A percentile compares a stretch with the other conserved stretches of the same genome.
These are phyloP conservation scores for Halocynthia roretzi DNA, from an alignment of 23 tunicate species.

Conservation along the genomic window DNA sequence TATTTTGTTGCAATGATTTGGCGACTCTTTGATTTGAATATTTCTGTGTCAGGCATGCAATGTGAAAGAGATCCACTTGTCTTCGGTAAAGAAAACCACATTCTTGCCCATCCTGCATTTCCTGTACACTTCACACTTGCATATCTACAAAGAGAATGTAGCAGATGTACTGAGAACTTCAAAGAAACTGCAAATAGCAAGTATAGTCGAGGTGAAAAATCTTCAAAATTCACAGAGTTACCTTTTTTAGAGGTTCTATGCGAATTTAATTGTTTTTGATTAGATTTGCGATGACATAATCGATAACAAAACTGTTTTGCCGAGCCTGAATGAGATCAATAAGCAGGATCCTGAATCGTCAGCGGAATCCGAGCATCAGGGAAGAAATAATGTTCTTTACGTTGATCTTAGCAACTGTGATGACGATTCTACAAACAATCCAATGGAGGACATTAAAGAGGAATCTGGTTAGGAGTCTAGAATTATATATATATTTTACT, in stretches of 20 bases:
- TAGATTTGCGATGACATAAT: conserved; percentile 51
- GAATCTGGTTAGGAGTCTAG: background rate
- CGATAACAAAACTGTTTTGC: conserved; percentile 35
- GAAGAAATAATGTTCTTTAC: conserved; percentile 5
- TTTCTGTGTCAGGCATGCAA: conserved; percentile 54
- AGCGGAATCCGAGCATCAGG: background rate
- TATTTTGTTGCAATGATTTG: background rate
- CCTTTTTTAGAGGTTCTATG: conserved; percentile 2
- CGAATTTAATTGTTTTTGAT: conserved; percentile 3
- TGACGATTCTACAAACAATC: background rate
- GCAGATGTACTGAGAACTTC: conserved; percentile 51
- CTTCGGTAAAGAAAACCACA: conserved; percentile 51
- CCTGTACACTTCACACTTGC: conserved; percentile 66
- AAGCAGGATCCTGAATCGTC: background rate
- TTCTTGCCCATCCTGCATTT: conserved; percentile 65
- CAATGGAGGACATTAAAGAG: background rate
- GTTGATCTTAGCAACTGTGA: conserved; percentile 11
- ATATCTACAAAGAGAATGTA: conserved; percentile 61
- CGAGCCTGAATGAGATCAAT: conserved; percentile 31
- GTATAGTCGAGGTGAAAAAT: conserved; percentile 38
- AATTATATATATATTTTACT: background rate
- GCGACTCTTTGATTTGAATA: background rate
- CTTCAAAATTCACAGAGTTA: background rate
- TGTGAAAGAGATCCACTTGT: conserved; percentile 62
- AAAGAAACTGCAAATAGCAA: conserved; percentile 53